Base-by-base conservation (phyloP, 2,888 invertebrate species). In the Epiperipatus broadwayi region DNA sequence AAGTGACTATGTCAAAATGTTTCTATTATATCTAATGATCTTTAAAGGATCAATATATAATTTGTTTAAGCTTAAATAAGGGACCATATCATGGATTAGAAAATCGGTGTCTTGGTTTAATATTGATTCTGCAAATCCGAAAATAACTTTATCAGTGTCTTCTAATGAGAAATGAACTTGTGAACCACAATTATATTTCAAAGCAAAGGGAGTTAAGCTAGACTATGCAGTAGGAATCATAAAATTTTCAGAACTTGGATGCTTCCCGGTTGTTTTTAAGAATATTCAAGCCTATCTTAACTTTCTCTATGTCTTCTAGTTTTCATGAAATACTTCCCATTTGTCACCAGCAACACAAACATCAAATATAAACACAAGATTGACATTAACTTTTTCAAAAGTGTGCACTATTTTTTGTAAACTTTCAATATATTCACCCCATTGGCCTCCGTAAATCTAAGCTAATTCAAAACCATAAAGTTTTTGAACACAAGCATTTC, bases 21-120 rank as follows among this genome's bases (percentile, higher is more conserved):
- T 41, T 5, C 52, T 47, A 37, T 53, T 50, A 35, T 55, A 56
- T 19, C 47, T 41, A 12, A 48, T 21, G 3, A 54, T 55, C 19
- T 43, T 48, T 46, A 56, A 46, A 4, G 43, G 45, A 14, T 49
- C 41, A 12, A 54, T 25, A 38, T 54, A 44, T 21, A 56, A 43
- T 37, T 52, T 46, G 12, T 46, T 47, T 14, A 50, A 44, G 7
- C 53, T 54, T n/a, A 55, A 45, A 33, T 54, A 55, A 4, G 49
- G 44, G 19, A 50, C 48, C 1, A 52, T 49, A 36, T 51, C 48
- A 40, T 48, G 49, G 20, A 55, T 53, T 15, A 53, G 44, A 44
- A 50, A 56, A 41, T 56, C 56, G 0, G 53, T 47, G 43, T 56
- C 56, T 44, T 55, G 55, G 14, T 50, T 52, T 5, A 56, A 42